Evolutionary conservation across 92 coral and sea anemone genomes (phyloP).

Genomic region (Desmophyllum pertusum): DNA sequence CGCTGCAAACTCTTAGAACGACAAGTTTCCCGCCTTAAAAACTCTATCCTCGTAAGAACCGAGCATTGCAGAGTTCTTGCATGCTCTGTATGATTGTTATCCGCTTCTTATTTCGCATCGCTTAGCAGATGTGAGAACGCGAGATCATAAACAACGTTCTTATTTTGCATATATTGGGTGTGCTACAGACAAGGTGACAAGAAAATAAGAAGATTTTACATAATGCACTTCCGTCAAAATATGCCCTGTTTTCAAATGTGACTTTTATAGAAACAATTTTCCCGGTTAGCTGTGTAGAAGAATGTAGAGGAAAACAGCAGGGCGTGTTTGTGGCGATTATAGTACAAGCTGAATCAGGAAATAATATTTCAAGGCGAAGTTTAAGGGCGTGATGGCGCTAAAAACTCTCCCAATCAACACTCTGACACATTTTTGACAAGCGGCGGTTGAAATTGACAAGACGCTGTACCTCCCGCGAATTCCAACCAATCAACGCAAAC

Average conservation of each 20-base stretch:
- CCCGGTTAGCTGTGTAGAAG: constrained; percentile 1
- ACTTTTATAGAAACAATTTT: background rate
- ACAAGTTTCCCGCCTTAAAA: background rate
- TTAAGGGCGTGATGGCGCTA: constrained; percentile 79
- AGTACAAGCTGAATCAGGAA: constrained; percentile 29
- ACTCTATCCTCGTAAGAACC: background rate
- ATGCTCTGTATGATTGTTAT: background rate
- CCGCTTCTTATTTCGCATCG: constrained; percentile 41
- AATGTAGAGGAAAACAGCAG: background rate
- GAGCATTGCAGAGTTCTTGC: background rate
- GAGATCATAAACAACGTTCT: constrained; percentile 79
- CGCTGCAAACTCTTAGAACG: background rate
- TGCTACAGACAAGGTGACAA: constrained; percentile 85
- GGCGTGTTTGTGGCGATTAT: background rate
- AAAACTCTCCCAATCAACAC: constrained; percentile 86
- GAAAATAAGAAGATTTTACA: constrained; percentile 64
- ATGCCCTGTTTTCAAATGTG: background rate
- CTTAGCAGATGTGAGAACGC: constrained; percentile 75
- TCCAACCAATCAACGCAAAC: constrained; percentile 69
- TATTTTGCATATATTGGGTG: constrained; percentile 99
- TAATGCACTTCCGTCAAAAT: constrained; percentile 23
- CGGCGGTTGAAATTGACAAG: constrained; percentile 84
- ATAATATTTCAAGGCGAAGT: constrained; percentile 37
- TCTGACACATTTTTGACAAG: constrained; percentile 79
- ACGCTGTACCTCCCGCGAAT: constrained; percentile 80